These are phyloP conservation scores for Zygothrica quintamaculata DNA, from an alignment of 2,888 invertebrate species.

Conservation along the genomic window DNA sequence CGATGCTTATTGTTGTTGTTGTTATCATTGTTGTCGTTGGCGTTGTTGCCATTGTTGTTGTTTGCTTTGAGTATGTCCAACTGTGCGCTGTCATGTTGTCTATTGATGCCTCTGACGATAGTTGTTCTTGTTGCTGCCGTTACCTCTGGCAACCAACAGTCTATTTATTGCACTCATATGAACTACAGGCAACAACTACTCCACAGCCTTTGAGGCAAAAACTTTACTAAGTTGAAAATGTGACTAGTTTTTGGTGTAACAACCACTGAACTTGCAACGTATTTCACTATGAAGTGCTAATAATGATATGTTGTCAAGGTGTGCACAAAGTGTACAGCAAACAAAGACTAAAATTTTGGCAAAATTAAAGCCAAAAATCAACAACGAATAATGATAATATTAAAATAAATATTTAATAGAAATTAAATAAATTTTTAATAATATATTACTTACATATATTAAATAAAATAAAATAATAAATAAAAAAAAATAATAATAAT, in stretches of 20 bases:
- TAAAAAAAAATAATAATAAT: too few relatives aligned
- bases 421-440: too few relatives aligned
- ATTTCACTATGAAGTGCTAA: constrained; percentile 39
- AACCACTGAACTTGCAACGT: background rate
- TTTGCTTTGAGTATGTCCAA: constrained; percentile 45
- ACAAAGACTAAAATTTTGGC: too few relatives aligned
- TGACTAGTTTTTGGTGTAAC: constrained; percentile 22
- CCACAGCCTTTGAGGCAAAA: constrained; percentile 38
- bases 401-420: too few relatives aligned
- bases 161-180: constrained; percentile 30
- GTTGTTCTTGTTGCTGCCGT: constrained; percentile 17
- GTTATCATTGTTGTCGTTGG: constrained; percentile 18
- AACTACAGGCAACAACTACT: constrained; percentile 41
- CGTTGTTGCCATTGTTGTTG: constrained; percentile 15
- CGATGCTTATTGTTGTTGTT: constrained; percentile 25
- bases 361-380: background rate
- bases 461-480: too few relatives aligned
- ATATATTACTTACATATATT: too few relatives aligned
- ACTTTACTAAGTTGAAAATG: constrained; percentile 33
- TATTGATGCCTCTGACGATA: constrained; percentile 49
- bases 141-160: constrained; percentile 47
- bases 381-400: too few relatives aligned
- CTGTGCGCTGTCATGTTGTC: constrained; percentile 46
- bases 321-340: constrained; percentile 24
- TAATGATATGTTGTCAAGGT: constrained; percentile 43